These are phyloP conservation scores for Pyrgus malvae DNA, from an alignment of 2,888 invertebrate species.

Conservation along the genomic window DNA sequence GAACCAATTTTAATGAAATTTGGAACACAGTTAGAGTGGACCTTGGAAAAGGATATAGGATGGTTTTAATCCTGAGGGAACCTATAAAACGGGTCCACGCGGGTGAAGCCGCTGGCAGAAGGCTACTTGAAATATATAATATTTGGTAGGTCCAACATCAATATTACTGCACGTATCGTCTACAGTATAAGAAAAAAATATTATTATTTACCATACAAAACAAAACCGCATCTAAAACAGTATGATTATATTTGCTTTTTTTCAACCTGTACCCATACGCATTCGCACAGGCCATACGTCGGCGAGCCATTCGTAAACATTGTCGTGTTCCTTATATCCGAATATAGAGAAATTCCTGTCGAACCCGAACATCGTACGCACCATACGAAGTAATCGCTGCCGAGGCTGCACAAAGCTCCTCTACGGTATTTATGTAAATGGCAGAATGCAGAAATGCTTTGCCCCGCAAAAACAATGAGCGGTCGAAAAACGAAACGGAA, in stretches of 20 bases:
- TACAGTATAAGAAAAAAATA: no score
- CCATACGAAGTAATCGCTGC: slow-evolving; percentile 53
- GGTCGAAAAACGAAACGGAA: slow-evolving; percentile 67
- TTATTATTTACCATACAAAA: no score
- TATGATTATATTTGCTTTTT: slow-evolving; percentile 2
- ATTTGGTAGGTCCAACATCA: no score
- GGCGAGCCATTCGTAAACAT: slow-evolving; percentile 16
- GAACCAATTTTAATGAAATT: no score
- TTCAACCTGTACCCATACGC: background rate
- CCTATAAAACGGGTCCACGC: no score
- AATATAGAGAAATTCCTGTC: slow-evolving; percentile 22
- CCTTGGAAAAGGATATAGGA: no score
- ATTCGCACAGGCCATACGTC: background rate
- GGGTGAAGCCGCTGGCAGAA: no score
- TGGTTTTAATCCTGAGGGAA: no score
- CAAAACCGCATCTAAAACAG: no score
- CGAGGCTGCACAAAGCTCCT: slow-evolving; percentile 70
- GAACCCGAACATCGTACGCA: slow-evolving; percentile 19
- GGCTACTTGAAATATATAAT: no score
- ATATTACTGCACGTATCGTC: no score
- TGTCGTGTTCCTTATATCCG: slow-evolving; percentile 25
- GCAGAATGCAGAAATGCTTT: slow-evolving; percentile 73
- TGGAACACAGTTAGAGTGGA: no score
- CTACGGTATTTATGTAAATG: slow-evolving; percentile 77
- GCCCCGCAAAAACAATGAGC: slow-evolving; percentile 67